Base-by-base conservation (phyloP, 2,113 vertebrate species). In the Phylloscopus trochiloides region DNA sequence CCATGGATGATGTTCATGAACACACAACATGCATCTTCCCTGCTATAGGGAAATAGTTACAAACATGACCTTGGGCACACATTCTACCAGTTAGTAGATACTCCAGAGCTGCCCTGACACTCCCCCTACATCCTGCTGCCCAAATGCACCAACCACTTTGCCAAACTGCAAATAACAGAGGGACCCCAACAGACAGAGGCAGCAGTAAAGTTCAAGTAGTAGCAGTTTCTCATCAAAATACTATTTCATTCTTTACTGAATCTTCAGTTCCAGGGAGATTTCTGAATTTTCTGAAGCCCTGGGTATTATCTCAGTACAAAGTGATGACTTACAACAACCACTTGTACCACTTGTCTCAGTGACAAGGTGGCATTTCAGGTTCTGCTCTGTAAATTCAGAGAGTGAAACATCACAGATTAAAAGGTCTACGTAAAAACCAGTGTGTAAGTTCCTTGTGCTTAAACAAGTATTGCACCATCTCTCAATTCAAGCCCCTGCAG, bases 71-170 rank as follows among this genome's bases (percentile, higher is more conserved):
- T 12, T 12, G 18, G 58, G 24, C 38, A 54, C 21, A 2, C 8
- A 3, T 22, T 52, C 20, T 4, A 6, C 34, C 38, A 78, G 28
- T 14, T 1, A 25, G 10, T 0, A 45, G 15, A 54, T 0, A n/a
- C 20, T 47, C 48, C 57, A 75, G 38, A 72, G 31, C 36, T 79
- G 67, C 58, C 26, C 62, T 4, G 4, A 51, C 12, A 4, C 10
- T 38, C 16, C 24, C 25, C 14, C 34, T 22, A 7, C 3, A 1
- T 13, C 50, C 55, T 3, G 0, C 63, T 55, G 40, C 77, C 42
- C 45, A 62, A 36, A 75, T 19, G 17, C 16, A 1, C 43, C 5
- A 3, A 45, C 22, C 19, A 36, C n/a, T 45, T 67, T 61, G 26
- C 20, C 34, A 15, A 40, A 20, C 20, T 16, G 13, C 29, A 51